Base-by-base conservation (phyloP, 1,140 invertebrate species). In the Euwallacea similis region DNA sequence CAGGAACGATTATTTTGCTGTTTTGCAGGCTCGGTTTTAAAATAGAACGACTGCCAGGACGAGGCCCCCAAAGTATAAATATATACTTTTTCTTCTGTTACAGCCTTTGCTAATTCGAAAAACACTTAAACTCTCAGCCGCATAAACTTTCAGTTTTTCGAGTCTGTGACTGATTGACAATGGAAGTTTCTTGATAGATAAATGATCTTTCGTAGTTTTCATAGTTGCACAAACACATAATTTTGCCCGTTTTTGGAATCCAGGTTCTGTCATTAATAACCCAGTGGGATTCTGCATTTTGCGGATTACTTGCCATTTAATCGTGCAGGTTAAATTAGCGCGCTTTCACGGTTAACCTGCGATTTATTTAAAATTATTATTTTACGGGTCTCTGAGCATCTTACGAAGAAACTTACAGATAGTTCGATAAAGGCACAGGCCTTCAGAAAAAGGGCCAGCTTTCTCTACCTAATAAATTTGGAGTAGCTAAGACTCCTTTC, bases 211-310 rank as follows among this genome's bases (percentile, higher is more conserved):
- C 4, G 21, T 4, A 33, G 21, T 33, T 1, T 33, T 33, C 21
- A 33, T 33, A 33, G 21, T 33, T 33, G 21, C 9, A 11, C 13
- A 50, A 67, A 75, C 71, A 76, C 74, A 71, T 71, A 74, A 73
- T 77, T 77, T 76, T 71, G 76, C 75, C 73, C 69, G 75, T 76
- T 77, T 74, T 73, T 75, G 74, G 74, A 76, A 74, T 77, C 73
- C 60, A 66, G 75, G 74, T 73, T 71, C 71, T 74, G 73, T 69
- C 76, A 79, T 79, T 76, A 79, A 79, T 77, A 76, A 77, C 77
- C 75, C 77, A 77, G 77, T 78, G 68, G 76, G 77, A 74, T 67
- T 76, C 77, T 76, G 60, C 69, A 78, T 76, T 74, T n/a, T 71
- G 76, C 69, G 71, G 76, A 75, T 73, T 77, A 61, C 74, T 77